A percentile compares a stretch with the other conserved stretches of the same genome.
phyloP scores from a whole-genome alignment of 2,888 invertebrate species.

The Cyclophora punctaria region DNA sequence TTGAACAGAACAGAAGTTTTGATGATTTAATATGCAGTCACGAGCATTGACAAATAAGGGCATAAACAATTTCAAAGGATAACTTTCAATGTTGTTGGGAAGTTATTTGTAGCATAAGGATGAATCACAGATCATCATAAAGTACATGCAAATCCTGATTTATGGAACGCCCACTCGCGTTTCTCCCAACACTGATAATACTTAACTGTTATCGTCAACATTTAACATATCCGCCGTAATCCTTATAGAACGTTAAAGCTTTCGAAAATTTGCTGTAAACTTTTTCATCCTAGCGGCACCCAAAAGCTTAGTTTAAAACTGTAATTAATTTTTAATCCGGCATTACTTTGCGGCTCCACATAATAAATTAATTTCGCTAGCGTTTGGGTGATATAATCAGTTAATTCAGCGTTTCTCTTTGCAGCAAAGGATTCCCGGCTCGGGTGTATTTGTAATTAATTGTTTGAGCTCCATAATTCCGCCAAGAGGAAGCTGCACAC shows the following conservation, averaged over 20 bases:
- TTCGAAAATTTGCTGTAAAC: slow-evolving; percentile 32
- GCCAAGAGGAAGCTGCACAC: slow-evolving; percentile 9
- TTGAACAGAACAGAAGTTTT: no score
- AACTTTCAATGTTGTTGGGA: no score
- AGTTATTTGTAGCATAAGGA: no score
- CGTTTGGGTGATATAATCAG: slow-evolving; percentile 44
- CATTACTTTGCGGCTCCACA: slow-evolving; percentile 54
- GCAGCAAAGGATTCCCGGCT: slow-evolving; percentile 28
- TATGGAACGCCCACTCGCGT: no score
- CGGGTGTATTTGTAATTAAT: slow-evolving; percentile 29
- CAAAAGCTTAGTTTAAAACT: slow-evolving; percentile 45
- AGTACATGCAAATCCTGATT: no score
- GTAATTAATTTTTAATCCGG: slow-evolving; percentile 67
- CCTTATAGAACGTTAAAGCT: slow-evolving; percentile 14
- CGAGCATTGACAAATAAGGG: no score
- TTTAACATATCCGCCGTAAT: slow-evolving; percentile 2
- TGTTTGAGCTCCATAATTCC: slow-evolving; percentile 24
- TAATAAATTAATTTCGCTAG: slow-evolving; percentile 51
- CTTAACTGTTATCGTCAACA: no score
- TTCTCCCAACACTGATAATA: no score
- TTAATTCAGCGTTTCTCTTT: slow-evolving; percentile 35
- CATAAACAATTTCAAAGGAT: no score
- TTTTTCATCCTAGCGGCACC: slow-evolving; percentile 36
- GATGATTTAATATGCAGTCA: no score
- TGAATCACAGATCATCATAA: no score